Base-by-base conservation (phyloP, 2,797 vertebrate genomes). In the Rhinophrynus dorsalis region DNA sequence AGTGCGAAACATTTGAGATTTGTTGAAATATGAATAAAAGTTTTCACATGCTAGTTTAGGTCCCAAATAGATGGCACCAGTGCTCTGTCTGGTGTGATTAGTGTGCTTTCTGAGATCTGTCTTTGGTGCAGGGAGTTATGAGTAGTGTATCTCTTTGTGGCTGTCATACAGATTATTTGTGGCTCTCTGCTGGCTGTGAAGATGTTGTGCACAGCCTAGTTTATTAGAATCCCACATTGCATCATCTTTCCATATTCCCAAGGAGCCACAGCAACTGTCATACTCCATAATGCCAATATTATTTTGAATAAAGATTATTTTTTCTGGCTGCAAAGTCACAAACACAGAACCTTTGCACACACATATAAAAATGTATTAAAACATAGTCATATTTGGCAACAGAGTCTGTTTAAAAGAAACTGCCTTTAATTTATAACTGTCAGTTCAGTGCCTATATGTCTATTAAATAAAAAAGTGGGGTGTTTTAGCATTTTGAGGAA, bases 171-270 rank as follows among this genome's bases (percentile, higher is more conserved):
- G 30, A 26, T 48, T 21, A 21, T 37, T 57, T 30, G 23, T n/a
- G 9, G 37, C 9, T 12, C 29, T 7, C 11, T 17, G 2, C 66
- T 23, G 56, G 35, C 66, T 60, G 35, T 52, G 35, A 68, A 68
- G 47, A 68, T 37, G 13, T 15, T 11, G 18, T 48, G 27, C 42
- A 58, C n/a, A 58, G 17, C 20, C 24, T 38, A 9, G 47, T 32
- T 61, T 61, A 21, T 61, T 69, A 51, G 47, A 58, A 61, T 50
- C 4, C 18, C 48, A 42, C 50, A 20, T 47, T 52, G 26, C 18
- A 7, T 69, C 45, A 69, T 60, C 26, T 68, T 68, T 68, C 66
- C 66, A 68, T 52, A 60, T 44, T 40, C 40, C 33, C 9, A 33
- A 30, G 45, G 55, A 68, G 47, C 17, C 12, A 18, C 37, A 21